Percentiles rank a stretch among this genome's conserved stretches.
Evolutionary conservation across 2,888 invertebrate genomes (phyloP).

Genomic region (Fabriciana adippe): DNA sequence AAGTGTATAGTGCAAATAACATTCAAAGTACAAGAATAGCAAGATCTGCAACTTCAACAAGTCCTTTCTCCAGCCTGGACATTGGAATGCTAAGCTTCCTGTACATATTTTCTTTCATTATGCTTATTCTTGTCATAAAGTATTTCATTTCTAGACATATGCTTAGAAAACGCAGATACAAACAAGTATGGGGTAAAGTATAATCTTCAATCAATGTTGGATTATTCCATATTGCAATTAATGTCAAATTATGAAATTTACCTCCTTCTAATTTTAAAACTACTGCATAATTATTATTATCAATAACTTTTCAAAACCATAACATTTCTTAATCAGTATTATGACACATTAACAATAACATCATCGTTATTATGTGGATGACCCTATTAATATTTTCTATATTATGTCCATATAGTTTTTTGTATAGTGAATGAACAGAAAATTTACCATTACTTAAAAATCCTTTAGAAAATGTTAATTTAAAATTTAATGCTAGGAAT

Average conservation of each 20-base stretch:
- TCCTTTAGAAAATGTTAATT: too few relatives aligned
- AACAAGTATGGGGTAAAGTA: constrained; percentile 88
- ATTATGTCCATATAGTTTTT: too few relatives aligned
- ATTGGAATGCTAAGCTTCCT: constrained; percentile 89
- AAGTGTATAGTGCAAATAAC: constrained; percentile 66
- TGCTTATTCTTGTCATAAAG: constrained; percentile 88
- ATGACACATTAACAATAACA: too few relatives aligned
- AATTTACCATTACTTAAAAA: too few relatives aligned
- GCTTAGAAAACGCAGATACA: constrained; percentile 88
- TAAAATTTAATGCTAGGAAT: too few relatives aligned
- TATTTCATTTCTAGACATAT: constrained; percentile 87
- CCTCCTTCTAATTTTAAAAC: too few relatives aligned
- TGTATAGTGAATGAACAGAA: too few relatives aligned
- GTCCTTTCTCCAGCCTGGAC: constrained; percentile 85
- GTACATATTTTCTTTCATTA: constrained; percentile 87
- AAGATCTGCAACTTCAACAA: constrained; percentile 55
- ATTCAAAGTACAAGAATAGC: constrained; percentile 53
- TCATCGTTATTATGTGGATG: too few relatives aligned
- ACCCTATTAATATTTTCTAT: too few relatives aligned
- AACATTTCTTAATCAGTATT: too few relatives aligned
- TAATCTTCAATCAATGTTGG: constrained; percentile 56
- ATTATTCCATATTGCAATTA: background rate
- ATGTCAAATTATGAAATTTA: background rate
- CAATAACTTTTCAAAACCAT: too few relatives aligned
- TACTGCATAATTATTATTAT: too few relatives aligned